Percentiles rank a stretch among this genome's conserved stretches.
These are phyloP conservation scores for Mythimna pallens DNA, from an alignment of 2,888 invertebrate genomes.

Conservation along the genomic window DNA sequence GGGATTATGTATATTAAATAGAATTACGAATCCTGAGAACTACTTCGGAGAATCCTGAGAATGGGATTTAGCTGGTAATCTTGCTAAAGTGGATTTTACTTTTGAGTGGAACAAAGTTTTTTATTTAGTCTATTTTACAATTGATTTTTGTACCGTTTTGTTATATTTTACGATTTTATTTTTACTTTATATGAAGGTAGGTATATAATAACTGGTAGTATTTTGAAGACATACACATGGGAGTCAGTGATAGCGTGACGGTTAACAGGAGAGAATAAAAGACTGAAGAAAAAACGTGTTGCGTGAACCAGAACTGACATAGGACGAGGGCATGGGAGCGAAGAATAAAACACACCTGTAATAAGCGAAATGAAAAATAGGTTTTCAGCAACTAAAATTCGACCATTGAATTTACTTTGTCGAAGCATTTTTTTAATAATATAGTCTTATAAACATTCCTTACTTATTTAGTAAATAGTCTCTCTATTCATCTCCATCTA, in stretches of 20 bases:
- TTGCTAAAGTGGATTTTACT: constrained; percentile 32
- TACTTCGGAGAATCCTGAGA: constrained; percentile 15
- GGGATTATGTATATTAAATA: constrained; percentile 57
- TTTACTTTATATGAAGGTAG: no score
- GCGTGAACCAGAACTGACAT: no score
- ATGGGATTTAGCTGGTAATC: constrained; percentile 32
- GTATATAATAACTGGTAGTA: neutral
- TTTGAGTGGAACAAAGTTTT: constrained; percentile 18
- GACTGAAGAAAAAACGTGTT: no score
- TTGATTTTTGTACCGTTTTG: neutral
- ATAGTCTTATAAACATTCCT: constrained; percentile 13
- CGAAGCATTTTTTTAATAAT: neutral
- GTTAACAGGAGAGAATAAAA: no score
- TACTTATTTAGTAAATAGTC: constrained; percentile 41
- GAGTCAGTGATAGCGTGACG: no score
- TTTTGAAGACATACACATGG: no score
- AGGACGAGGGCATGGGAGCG: no score
- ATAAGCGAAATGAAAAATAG: neutral
- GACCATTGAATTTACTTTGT: neutral
- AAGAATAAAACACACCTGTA: neutral
- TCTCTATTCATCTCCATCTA: constrained; percentile 30
- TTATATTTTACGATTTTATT: neutral
- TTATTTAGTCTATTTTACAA: neutral
- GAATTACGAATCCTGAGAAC: constrained; percentile 54
- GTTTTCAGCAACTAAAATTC: neutral